phyloP scores from a whole-genome alignment of 1,140 invertebrate genomes.

The Halesus radiatus region DNA sequence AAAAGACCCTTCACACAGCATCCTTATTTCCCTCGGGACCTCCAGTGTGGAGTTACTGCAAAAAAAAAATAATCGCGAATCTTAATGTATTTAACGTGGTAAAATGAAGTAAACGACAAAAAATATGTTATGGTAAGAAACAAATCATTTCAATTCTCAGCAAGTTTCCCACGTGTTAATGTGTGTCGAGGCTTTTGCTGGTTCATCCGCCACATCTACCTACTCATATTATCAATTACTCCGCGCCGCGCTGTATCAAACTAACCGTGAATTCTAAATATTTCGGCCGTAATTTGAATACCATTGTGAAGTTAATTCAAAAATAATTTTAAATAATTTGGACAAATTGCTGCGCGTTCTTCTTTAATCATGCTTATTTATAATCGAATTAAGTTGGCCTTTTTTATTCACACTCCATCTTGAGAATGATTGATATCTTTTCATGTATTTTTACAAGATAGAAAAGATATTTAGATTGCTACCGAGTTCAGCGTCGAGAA shows the following conservation, averaged over 20 bases:
- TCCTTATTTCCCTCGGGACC: too few relatives aligned
- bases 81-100: too few relatives aligned
- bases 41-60: too few relatives aligned
- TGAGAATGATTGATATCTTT: constrained; percentile 28
- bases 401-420: constrained; percentile 17
- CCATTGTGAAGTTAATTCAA: constrained; percentile 36
- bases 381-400: constrained; percentile 35
- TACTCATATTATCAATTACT: constrained; percentile 27
- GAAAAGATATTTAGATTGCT: constrained; percentile 5
- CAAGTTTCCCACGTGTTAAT: neutral
- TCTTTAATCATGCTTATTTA: constrained; percentile 35
- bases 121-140: too few relatives aligned
- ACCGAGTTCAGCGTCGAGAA: neutral
- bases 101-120: too few relatives aligned
- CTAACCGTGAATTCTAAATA: constrained; percentile 31
- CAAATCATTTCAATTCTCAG: too few relatives aligned
- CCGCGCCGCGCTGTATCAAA: neutral
- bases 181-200: neutral
- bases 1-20: too few relatives aligned
- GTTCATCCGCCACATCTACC: neutral
- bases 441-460: neutral
- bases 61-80: too few relatives aligned
- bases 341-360: constrained; percentile 19
- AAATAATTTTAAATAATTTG: constrained; percentile 38
- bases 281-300: constrained; percentile 37